Conservation (phyloP, 2,888 invertebrate genomes). For the Metellina segmentata region DNA sequence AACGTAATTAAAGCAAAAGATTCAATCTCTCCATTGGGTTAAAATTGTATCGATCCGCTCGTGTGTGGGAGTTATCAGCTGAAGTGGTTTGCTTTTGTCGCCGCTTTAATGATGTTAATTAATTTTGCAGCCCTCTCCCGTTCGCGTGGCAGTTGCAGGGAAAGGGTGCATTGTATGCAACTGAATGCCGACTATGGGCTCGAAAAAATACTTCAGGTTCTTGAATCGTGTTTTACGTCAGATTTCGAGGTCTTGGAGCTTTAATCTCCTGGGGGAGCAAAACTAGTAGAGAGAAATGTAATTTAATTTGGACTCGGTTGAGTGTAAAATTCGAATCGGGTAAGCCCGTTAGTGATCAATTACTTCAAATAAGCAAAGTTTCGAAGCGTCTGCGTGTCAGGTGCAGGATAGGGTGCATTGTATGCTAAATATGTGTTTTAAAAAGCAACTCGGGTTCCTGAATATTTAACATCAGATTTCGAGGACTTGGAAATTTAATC, state of each 20-base stretch:
- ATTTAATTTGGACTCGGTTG: too few relatives aligned
- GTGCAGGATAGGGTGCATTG: neutral
- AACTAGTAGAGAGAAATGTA: neutral
- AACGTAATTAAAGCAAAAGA: conserved; percentile 60
- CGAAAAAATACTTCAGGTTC: neutral
- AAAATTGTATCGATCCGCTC: conserved; percentile 36
- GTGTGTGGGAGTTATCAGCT: conserved; percentile 59
- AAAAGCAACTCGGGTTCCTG: neutral
- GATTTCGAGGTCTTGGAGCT: neutral
- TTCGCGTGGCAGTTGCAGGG: neutral
- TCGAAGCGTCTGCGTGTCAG: neutral
- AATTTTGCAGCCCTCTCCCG: neutral
- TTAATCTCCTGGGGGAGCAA: neutral
- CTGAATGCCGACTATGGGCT: neutral
- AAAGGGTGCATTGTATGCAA: neutral
- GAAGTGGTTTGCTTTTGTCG: conserved; percentile 51
- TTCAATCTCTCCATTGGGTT: conserved; percentile 50
- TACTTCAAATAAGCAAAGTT: neutral
- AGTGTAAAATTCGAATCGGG: too few relatives aligned
- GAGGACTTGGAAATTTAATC: neutral
- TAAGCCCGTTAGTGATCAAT: too few relatives aligned
- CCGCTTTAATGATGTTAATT: conserved; percentile 17
- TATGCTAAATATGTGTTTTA: neutral
- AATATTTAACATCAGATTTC: neutral
- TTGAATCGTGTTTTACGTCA: neutral